Evolutionary conservation across 64 coral and sea anemone genomes (phyloP), one percentile per base, ranked within the genome.

Genomic region (Acropora tenuis): DNA sequence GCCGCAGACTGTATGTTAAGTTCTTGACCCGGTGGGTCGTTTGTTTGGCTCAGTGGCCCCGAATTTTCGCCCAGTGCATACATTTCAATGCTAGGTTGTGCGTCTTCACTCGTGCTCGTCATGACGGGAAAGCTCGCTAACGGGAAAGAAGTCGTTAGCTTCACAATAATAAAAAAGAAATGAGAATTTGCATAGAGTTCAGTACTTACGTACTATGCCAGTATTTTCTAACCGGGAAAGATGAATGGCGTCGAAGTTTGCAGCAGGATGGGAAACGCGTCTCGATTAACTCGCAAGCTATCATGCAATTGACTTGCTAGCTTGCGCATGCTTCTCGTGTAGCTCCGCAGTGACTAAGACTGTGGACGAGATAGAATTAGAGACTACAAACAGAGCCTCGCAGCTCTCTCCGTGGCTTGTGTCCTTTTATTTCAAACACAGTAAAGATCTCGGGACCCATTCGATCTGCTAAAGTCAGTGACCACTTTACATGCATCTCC

Each of bases 11-110:
- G 55, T 10, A 55, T 55, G 10, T 55, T 55, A 55, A 55, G 83
- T 87, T 61, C 41, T 87, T 48, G 61, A 87, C 66, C 84, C 67
- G 68, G 84, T 87, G 84, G 84, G 41, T 87, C 43, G 43, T 69
- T 45, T 46, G 18, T 46, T 69, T 48, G 57, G 19, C 42, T 63
- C 80, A 49, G 80, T 82, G 80, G 80, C 52, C 19, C 19, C 0
- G n/a, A 61, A 61, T 82, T 59, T 63, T 80, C 78, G 80, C 80
- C 80, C 80, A 41, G 42, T 73, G 69, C n/a, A 73, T 6, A 41
- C 30, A 43, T 40, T 73, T 73, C 69, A 73, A 3, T 73, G 69
- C 69, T 73, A 4, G 30, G 69, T 73, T 73, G 69, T 73, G 69
- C 41, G 69, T 73, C 69, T 73, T 73, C n/a, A 73, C 69, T 19